Evolutionary conservation across 2,888 invertebrate genomes (phyloP), one percentile per base, ranked within the genome.

Genomic region (Morpho helenor): DNA sequence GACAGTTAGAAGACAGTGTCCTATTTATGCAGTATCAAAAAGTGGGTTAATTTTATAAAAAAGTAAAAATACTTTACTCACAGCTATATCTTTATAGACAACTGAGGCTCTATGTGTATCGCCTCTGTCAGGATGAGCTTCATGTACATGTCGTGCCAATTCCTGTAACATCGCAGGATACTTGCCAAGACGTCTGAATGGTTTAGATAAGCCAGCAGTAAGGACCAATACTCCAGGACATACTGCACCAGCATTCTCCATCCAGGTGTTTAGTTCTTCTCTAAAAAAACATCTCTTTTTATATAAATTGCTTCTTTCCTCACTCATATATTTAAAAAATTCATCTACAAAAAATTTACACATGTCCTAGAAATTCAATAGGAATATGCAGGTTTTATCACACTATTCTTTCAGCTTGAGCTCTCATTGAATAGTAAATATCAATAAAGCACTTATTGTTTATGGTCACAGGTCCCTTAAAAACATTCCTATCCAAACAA

Each of bases 121-220:
- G 0, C 99, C 99, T 66, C 99, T 92, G 82, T 99, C 99, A 0
- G 96, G 94, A 84, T 99, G 98, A 67, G 95, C 96, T 80, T 98
- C 98, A 81, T 98, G 98, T 56, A 99, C 96, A 78, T 99, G 98
- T 61, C 99, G 92, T 70, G 99, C 98, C 62, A 99, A 87, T 80
- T 99, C 99, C 81, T 99, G 98, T 53, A 99, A 89, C 93, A 97
- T 95, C 4, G 96, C 95, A 1, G 98, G 96, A 86, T 99, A 99
- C 82, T 98, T 98, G 73, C 98, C 98, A 60, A 99, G 90, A 49
- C 99, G 93, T 47, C 99, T 94, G 84, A 99, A 99, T 0, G 99
- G 98, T 84, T 97, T 97, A 60, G 98, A 98, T 47, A 99, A 91
- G 8, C 97, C 97, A 9, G 97, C 96, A 1, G 99, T 98, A 62